phyloP scores from a whole-genome alignment of 1,140 invertebrate species.

The Gonatopus flavifemur region DNA sequence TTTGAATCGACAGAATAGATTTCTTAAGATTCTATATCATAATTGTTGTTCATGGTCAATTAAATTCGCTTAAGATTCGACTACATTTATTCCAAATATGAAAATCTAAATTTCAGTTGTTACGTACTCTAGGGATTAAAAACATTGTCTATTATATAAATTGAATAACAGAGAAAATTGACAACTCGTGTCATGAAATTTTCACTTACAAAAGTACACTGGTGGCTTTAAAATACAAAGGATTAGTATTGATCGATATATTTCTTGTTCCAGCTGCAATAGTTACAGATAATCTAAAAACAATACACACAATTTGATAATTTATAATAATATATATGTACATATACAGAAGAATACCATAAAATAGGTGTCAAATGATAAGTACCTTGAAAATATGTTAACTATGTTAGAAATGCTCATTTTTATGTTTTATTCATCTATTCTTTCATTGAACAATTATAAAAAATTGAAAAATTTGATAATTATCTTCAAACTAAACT shows the following conservation, averaged over 20 bases:
- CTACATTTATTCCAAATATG: neutral
- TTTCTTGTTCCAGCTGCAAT: constrained; percentile 17
- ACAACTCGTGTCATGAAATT: neutral
- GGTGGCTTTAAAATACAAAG: constrained; percentile 33
- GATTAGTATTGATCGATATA: constrained; percentile 27
- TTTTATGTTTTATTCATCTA: too few species aligned
- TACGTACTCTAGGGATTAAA: neutral
- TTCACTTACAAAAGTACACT: constrained; percentile 38
- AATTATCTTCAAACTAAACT: too few species aligned
- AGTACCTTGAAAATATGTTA: constrained; percentile 15
- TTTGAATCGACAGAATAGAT: constrained; percentile 2
- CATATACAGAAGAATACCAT: neutral
- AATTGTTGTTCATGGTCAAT: neutral
- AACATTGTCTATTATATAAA: neutral
- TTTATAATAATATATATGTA: neutral
- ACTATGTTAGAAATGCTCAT: constrained; percentile 12
- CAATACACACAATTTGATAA: constrained; percentile 2
- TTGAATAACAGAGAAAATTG: neutral
- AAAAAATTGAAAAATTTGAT: too few species aligned
- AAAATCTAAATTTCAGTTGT: neutral
- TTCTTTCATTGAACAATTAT: too few species aligned
- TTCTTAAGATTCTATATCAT: neutral
- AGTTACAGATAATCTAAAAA: constrained; percentile 22
- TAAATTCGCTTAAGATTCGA: neutral
- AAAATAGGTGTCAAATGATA: constrained; percentile 4